These are phyloP conservation scores for Onthophagus taurus DNA, from an alignment of 1,140 invertebrate genomes.

Conservation along the genomic window DNA sequence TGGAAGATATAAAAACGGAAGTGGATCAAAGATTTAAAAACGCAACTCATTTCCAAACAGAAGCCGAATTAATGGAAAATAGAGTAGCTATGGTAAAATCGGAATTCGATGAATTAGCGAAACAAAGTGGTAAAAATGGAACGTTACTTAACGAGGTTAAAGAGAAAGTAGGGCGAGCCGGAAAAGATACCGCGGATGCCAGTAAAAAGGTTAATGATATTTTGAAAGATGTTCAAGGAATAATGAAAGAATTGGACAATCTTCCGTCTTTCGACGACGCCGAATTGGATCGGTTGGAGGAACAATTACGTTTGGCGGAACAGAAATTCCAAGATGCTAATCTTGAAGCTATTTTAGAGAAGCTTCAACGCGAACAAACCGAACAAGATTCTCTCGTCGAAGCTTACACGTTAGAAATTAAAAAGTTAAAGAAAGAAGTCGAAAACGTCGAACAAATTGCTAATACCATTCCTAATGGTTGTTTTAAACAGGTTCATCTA, in stretches of 20 bases:
- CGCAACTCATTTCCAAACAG: constrained; percentile 62
- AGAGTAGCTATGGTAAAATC: constrained; percentile 62
- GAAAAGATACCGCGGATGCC: constrained; percentile 67
- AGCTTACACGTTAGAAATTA: constrained; percentile 72
- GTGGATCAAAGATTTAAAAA: constrained; percentile 66
- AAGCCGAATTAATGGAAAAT: constrained; percentile 62
- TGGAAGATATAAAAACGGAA: constrained; percentile 64
- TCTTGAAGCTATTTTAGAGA: constrained; percentile 64
- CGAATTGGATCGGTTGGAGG: constrained; percentile 62
- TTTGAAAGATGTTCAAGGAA: constrained; percentile 65
- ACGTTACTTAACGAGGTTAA: constrained; percentile 63
- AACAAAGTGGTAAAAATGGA: constrained; percentile 63
- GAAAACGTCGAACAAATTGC: constrained; percentile 79
- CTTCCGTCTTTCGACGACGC: constrained; percentile 63
- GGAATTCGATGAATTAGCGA: constrained; percentile 60
- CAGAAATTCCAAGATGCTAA: constrained; percentile 60
- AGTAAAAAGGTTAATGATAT: constrained; percentile 73
- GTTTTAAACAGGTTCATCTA: constrained; percentile 46
- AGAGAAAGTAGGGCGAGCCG: constrained; percentile 68
- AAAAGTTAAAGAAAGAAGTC: constrained; percentile 64
- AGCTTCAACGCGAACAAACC: constrained; percentile 60
- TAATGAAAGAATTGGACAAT: constrained; percentile 69
- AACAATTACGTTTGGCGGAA: constrained; percentile 64
- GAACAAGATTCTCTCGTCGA: constrained; percentile 70
- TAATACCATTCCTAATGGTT: constrained; percentile 70